phyloP scores from a whole-genome alignment of 2,113 vertebrate species.

The Tachysurus fulvidraco region DNA sequence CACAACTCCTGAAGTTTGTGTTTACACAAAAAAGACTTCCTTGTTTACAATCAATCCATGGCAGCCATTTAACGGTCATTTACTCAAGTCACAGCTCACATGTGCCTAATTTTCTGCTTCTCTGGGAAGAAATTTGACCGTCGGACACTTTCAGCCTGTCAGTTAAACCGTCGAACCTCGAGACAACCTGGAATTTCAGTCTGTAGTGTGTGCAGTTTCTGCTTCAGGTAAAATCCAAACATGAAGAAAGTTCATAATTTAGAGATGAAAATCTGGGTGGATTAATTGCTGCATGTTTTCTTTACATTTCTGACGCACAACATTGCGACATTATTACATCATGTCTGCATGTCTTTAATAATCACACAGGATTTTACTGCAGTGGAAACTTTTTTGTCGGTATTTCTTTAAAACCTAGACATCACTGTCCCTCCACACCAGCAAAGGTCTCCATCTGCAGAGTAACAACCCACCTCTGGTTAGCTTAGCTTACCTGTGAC shows the following conservation, averaged over 20 bases:
- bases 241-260: background rate
- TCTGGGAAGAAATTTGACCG: background rate
- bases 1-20: background rate
- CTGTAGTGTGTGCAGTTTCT: background rate
- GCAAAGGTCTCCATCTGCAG: background rate
- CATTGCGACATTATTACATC: background rate
- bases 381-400: background rate
- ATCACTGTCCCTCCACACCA: background rate
- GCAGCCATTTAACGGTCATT: background rate
- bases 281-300: background rate
- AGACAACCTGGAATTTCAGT: background rate
- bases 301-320: background rate
- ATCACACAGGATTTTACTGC: background rate
- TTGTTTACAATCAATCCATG: background rate
- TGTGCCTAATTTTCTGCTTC: background rate
- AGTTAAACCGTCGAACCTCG: background rate
- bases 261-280: background rate
- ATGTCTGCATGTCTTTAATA: background rate
- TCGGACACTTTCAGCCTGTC: background rate
- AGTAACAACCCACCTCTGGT: background rate
- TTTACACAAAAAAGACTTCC: slow-evolving; percentile 10
- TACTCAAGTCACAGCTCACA: background rate
- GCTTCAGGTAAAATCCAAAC: background rate
- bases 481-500: background rate
- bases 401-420: background rate